These are phyloP conservation scores for Conchocele bisecta DNA, from an alignment of 2,888 invertebrate species.

Conservation along the genomic window DNA sequence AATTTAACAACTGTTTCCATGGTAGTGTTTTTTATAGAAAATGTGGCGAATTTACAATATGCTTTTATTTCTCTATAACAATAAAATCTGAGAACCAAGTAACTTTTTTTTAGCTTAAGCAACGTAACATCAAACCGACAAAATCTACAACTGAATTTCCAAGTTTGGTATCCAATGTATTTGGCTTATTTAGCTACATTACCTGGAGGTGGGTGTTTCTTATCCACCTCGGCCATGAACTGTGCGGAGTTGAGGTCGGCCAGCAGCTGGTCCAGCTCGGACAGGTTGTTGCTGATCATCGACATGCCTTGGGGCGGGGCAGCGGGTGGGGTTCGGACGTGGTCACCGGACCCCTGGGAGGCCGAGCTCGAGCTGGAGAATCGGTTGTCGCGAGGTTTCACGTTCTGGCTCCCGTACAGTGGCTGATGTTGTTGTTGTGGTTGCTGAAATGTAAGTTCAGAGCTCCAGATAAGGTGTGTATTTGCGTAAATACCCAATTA, in stretches of 20 bases:
- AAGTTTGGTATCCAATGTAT: no score
- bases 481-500: no score
- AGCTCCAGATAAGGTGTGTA: no score
- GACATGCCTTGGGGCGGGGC: constrained; percentile 66
- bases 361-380: constrained; percentile 35
- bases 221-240: constrained; percentile 81
- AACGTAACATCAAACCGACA: no score
- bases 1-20: neutral
- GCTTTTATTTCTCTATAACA: no score
- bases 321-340: constrained; percentile 2
- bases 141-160: no score
- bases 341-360: constrained; percentile 39
- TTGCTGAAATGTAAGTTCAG: no score
- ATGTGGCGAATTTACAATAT: no score
- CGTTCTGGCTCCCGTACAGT: constrained; percentile 71
- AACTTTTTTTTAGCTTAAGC: no score
- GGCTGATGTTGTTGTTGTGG: no score
- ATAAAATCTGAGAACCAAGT: no score
- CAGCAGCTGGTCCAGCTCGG: constrained; percentile 94
- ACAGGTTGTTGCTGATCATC: constrained; percentile 88
- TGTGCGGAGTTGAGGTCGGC: constrained; percentile 91
- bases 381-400: constrained; percentile 35
- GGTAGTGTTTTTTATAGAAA: neutral
- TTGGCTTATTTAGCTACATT: no score
- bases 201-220: constrained; percentile 50